Conservation (phyloP, 2,113 vertebrate genomes). For the Furnarius figulus region DNA sequence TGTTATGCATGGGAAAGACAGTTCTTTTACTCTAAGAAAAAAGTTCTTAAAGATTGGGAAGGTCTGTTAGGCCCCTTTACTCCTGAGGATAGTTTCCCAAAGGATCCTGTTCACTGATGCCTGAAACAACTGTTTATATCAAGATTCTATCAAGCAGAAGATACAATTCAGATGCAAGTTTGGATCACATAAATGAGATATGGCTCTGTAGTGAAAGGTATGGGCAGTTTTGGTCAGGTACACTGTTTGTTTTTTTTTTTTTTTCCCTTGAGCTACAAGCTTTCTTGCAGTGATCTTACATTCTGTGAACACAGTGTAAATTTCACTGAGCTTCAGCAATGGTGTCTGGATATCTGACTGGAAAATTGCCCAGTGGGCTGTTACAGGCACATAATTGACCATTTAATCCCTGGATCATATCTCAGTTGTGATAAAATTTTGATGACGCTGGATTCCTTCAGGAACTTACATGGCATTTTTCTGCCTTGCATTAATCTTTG, state of each 20-base stretch:
- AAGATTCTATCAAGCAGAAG: background rate
- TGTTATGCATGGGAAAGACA: background rate
- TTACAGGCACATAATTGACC: background rate
- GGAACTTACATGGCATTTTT: background rate
- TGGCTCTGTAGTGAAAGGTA: background rate
- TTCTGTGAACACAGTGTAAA: background rate
- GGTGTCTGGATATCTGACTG: conserved; percentile 1
- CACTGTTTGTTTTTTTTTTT: too few species aligned
- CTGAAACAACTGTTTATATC: background rate
- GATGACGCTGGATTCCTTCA: conserved; percentile 34
- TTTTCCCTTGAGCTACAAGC: background rate
- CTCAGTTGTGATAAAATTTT: conserved; percentile 12
- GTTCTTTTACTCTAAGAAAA: background rate
- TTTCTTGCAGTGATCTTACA: background rate
- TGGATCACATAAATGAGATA: background rate
- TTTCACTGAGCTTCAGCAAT: background rate
- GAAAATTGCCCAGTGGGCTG: conserved; percentile 35
- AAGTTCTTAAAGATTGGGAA: background rate
- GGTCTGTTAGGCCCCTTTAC: background rate
- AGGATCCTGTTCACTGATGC: background rate
- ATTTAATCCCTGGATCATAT: conserved; percentile 15
- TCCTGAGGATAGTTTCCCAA: background rate
- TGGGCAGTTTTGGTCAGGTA: background rate
- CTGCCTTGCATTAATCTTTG: background rate
- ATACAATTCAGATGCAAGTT: background rate